These are phyloP conservation scores for Eulithis prunata DNA, from an alignment of 2,888 invertebrate genomes.

Conservation along the genomic window DNA sequence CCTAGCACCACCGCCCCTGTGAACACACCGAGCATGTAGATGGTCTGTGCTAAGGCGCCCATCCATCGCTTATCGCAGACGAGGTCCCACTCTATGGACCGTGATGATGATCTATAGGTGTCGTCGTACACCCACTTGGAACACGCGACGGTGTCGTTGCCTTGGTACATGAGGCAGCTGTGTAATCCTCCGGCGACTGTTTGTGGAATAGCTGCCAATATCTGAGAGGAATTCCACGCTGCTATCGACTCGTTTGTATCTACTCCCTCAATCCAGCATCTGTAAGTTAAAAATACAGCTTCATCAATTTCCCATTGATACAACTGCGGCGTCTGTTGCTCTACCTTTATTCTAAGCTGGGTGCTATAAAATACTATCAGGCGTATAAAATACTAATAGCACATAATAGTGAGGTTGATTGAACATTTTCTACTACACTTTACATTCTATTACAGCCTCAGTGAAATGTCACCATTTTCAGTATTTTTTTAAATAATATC, in stretches of 20 bases:
- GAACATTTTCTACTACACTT: not conserved
- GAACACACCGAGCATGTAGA: conserved; percentile 94
- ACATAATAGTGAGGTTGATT: too few species aligned
- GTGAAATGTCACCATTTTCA: not conserved
- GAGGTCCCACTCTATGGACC: conserved; percentile 92
- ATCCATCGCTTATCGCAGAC: conserved; percentile 92
- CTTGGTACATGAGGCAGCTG: conserved; percentile 84
- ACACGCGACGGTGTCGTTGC: conserved; percentile 67
- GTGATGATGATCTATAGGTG: conserved; percentile 88
- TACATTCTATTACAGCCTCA: too few species aligned
- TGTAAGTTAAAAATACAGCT: conserved; percentile 60
- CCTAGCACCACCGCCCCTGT: conserved; percentile 92
- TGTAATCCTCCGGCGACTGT: conserved; percentile 81
- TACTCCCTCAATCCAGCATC: conserved; percentile 85
- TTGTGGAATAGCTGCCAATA: conserved; percentile 84
- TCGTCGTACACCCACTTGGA: conserved; percentile 88
- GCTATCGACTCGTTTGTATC: conserved; percentile 82
- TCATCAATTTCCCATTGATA: conserved; percentile 6
- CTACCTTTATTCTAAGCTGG: too few species aligned
- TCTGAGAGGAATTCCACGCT: conserved; percentile 83
- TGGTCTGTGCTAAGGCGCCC: conserved; percentile 91
- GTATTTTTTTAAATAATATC: not conserved
- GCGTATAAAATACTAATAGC: too few species aligned
- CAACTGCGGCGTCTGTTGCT: not conserved
- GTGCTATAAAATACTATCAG: not conserved